A percentile compares a stretch with the other conserved stretches of the same genome.
phyloP scores from a whole-genome alignment of 2,888 invertebrate species.

The Perizoma flavofasciatum region DNA sequence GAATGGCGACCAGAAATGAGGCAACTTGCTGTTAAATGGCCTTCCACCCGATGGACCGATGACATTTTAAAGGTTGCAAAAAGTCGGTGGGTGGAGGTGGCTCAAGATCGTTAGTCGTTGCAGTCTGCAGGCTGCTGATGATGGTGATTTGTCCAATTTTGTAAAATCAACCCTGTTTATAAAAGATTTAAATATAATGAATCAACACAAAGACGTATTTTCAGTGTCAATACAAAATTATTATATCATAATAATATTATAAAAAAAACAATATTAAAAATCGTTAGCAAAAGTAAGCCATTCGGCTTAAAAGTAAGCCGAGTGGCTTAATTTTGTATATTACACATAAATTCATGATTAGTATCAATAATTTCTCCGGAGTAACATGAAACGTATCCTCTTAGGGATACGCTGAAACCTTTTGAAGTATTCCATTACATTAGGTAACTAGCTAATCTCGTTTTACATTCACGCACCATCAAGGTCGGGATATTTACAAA shows the following conservation, averaged over 20 bases:
- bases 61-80: too few species aligned
- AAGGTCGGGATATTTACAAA: slow-evolving; percentile 56
- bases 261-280: background rate
- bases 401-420: slow-evolving; percentile 46
- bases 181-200: too few species aligned
- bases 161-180: too few species aligned
- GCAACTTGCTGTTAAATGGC: too few species aligned
- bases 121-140: too few species aligned
- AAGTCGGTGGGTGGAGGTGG: too few species aligned
- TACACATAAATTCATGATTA: slow-evolving; percentile 5
- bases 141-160: too few species aligned
- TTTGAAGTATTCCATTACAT: slow-evolving; percentile 70
- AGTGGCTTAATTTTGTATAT: slow-evolving; percentile 1
- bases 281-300: too few species aligned
- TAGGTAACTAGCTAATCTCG: slow-evolving; percentile 66
- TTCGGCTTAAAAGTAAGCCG: too few species aligned
- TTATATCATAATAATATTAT: background rate
- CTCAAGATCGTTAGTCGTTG: too few species aligned
- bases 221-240: background rate
- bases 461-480: slow-evolving; percentile 39
- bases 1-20: too few species aligned
- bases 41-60: too few species aligned
- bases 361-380: slow-evolving; percentile 17
- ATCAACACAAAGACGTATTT: background rate
- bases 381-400: slow-evolving; percentile 39